These are phyloP conservation scores for Syngnathoides biaculeatus DNA, from an alignment of 2,113 vertebrate species.

Conservation along the genomic window DNA sequence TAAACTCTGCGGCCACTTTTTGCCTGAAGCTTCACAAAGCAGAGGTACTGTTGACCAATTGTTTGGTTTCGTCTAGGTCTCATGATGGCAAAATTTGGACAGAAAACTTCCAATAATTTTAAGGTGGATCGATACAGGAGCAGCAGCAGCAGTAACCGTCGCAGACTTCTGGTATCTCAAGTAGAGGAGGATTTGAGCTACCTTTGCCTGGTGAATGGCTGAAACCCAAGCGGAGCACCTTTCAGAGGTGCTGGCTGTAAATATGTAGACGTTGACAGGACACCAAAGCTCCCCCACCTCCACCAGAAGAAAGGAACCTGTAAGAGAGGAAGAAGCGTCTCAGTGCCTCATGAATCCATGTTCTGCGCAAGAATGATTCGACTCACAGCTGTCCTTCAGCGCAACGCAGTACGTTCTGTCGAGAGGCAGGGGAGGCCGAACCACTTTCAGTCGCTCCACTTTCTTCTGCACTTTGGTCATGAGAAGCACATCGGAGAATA, in stretches of 20 bases:
- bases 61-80: too few species aligned
- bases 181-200: conserved; percentile 18
- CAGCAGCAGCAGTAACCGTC: too few species aligned
- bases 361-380: not conserved
- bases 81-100: too few species aligned
- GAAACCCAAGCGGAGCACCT: conserved; percentile 66
- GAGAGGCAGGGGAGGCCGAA: conserved; percentile 77
- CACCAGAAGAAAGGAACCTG: conserved; percentile 73
- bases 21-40: too few species aligned
- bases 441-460: conserved; percentile 74
- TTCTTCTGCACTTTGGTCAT: conserved; percentile 81
- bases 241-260: conserved; percentile 58
- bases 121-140: too few species aligned
- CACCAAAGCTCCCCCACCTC: conserved; percentile 71
- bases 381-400: conserved; percentile 78
- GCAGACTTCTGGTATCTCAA: not conserved
- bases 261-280: conserved; percentile 62
- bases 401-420: conserved; percentile 70
- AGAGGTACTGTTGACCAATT: too few species aligned
- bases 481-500: conserved; percentile 82
- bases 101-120: too few species aligned
- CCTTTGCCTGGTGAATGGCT: conserved; percentile 64
- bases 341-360: not conserved
- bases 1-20: too few species aligned
- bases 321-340: conserved; percentile 9